A percentile compares a stretch with the other conserved stretches of the same genome.
phyloP scores from a whole-genome alignment of 2,888 invertebrate genomes.

The Chrysolina haemoptera region DNA sequence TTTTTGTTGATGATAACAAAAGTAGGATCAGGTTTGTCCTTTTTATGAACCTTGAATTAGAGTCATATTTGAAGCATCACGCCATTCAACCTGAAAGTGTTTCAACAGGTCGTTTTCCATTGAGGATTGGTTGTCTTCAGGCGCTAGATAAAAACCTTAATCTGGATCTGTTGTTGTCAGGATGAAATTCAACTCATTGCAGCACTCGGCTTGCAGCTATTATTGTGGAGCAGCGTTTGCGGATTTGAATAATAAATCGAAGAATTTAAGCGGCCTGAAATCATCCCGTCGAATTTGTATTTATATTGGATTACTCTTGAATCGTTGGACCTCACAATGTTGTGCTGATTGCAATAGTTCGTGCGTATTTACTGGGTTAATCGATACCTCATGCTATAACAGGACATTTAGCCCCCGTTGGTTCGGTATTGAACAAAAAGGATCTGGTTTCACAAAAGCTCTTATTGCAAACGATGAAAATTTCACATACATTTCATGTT shows the following conservation, averaged over 20 bases:
- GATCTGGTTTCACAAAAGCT: too few relatives aligned
- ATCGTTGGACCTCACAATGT: slow-evolving; percentile 35
- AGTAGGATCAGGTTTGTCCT: too few relatives aligned
- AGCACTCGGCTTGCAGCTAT: slow-evolving; percentile 54
- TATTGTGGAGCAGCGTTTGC: slow-evolving; percentile 54
- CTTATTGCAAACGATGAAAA: too few relatives aligned
- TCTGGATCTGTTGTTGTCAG: too few relatives aligned
- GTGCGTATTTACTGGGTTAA: background rate
- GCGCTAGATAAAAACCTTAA: too few relatives aligned
- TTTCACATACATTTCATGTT: too few relatives aligned
- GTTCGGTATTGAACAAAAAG: background rate
- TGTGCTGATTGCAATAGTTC: slow-evolving; percentile 11
- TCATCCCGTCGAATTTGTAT: slow-evolving; percentile 54
- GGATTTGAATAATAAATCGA: slow-evolving; percentile 60
- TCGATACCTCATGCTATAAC: background rate
- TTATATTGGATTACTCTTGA: slow-evolving; percentile 54
- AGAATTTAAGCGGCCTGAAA: slow-evolving; percentile 57
- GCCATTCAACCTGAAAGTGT: too few relatives aligned
- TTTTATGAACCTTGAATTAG: too few relatives aligned
- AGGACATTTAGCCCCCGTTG: background rate
- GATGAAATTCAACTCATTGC: background rate
- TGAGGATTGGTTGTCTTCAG: too few relatives aligned
- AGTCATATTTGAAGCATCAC: too few relatives aligned
- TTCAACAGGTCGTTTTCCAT: too few relatives aligned
- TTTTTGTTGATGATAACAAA: too few relatives aligned